Evolutionary conservation across 2,888 invertebrate species (phyloP).

Genomic region (Drosophila rubida): DNA sequence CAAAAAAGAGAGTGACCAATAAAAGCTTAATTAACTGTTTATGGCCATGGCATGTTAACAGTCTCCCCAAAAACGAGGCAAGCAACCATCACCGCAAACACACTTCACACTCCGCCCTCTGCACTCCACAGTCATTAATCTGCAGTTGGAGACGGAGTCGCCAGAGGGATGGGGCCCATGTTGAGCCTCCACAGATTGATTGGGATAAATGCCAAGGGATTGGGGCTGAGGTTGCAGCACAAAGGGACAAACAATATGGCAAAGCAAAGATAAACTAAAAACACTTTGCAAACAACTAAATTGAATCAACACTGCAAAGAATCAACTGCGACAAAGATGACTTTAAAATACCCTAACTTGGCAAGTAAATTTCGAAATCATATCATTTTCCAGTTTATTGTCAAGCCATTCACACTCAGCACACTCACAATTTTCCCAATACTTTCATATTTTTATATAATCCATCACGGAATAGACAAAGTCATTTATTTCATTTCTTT

Average conservation of each 20-base stretch:
- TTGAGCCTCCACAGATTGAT: conserved; percentile 16
- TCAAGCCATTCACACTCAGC: not conserved
- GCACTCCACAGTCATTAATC: conserved; percentile 63
- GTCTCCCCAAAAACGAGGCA: conserved; percentile 34
- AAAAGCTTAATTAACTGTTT: conserved; percentile 80
- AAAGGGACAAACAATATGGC: conserved; percentile 4
- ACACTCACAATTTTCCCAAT: not conserved
- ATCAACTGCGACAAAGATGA: not conserved
- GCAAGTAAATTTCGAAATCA: not conserved
- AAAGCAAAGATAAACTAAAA: conserved; percentile 28
- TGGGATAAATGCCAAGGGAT: conserved; percentile 21
- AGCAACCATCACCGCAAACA: conserved; percentile 30
- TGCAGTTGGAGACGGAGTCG: conserved; percentile 32
- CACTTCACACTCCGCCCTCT: conserved; percentile 8
- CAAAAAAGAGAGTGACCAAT: conserved; percentile 75
- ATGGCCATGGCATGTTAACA: conserved; percentile 75
- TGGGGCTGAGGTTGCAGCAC: conserved; percentile 17
- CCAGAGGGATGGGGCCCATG: conserved; percentile 2
- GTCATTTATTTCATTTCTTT: conserved; percentile 8
- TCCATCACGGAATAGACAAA: not conserved
- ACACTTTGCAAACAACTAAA: conserved; percentile 20
- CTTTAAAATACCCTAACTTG: not conserved
- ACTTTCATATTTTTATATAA: not conserved
- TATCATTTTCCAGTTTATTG: not conserved
- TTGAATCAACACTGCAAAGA: not conserved